These are phyloP conservation scores for Cylloceria caligata DNA, from an alignment of 2,888 invertebrate genomes.

Conservation along the genomic window DNA sequence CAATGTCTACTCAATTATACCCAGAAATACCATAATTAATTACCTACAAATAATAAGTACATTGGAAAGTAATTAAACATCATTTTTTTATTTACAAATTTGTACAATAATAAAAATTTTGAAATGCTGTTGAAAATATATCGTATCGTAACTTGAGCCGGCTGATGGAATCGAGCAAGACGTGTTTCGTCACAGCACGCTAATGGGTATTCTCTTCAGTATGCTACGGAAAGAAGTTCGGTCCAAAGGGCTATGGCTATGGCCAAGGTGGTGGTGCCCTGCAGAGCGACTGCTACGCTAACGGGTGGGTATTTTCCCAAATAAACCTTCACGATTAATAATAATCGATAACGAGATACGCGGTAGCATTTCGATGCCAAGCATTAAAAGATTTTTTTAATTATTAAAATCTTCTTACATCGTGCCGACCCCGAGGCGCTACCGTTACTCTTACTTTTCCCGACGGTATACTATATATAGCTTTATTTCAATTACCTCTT, in stretches of 20 bases:
- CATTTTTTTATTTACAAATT: neutral
- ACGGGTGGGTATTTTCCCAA: slow-evolving; percentile 88
- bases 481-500: slow-evolving; percentile 3
- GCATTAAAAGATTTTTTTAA: too few relatives aligned
- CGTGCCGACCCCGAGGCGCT: too few relatives aligned
- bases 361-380: too few relatives aligned
- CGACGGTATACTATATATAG: too few relatives aligned
- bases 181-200: slow-evolving; percentile 67
- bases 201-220: slow-evolving; percentile 86
- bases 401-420: too few relatives aligned
- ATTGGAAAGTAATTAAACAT: neutral
- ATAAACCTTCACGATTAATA: slow-evolving; percentile 53
- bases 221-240: slow-evolving; percentile 98
- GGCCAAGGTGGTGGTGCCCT: slow-evolving; percentile 98
- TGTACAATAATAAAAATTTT: neutral
- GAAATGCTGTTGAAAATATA: neutral
- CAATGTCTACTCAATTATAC: neutral
- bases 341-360: too few relatives aligned
- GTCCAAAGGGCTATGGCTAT: slow-evolving; percentile 98
- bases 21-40: neutral
- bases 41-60: neutral
- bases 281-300: slow-evolving; percentile 94
- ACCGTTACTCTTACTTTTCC: too few relatives aligned
- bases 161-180: slow-evolving; percentile 42
- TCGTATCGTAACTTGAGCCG: slow-evolving; percentile 57